Evolutionary conservation across 1,140 invertebrate genomes (phyloP).

Genomic region (Lasioglossum albipes): DNA sequence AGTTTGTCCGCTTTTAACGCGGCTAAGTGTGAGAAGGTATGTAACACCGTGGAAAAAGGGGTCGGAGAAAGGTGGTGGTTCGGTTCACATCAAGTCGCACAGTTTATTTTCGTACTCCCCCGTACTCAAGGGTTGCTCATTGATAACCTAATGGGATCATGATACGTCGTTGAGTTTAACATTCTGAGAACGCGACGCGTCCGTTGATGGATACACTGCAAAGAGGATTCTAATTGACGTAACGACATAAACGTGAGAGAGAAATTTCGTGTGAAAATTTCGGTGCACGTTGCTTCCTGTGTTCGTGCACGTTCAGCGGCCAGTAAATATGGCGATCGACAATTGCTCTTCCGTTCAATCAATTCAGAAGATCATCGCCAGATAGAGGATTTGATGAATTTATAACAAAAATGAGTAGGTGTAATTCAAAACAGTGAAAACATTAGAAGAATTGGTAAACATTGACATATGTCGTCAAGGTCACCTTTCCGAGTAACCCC

Average conservation of each 20-base stretch:
- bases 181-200: constrained; percentile 56
- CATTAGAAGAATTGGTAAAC: no score
- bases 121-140: constrained; percentile 65
- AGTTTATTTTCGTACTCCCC: constrained; percentile 71
- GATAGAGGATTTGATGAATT: no score
- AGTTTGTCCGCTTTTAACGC: constrained; percentile 46
- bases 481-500: no score
- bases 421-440: no score
- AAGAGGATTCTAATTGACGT: not conserved
- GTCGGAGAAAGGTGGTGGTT: constrained; percentile 62
- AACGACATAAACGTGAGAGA: constrained; percentile 52
- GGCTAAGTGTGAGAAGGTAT: constrained; percentile 52
- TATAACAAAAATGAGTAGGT: no score
- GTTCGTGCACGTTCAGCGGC: no score
- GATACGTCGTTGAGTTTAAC: constrained; percentile 63
- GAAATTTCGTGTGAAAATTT: constrained; percentile 32
- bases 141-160: constrained; percentile 73
- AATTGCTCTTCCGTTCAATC: no score
- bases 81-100: constrained; percentile 59
- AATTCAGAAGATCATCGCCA: no score
- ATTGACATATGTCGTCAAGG: no score
- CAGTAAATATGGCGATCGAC: no score
- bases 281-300: no score
- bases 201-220: constrained; percentile 42
- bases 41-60: constrained; percentile 44